Percentiles rank a stretch among this genome's conserved stretches.
phyloP scores from a whole-genome alignment of 2,888 invertebrate species.

The Diadegma fenestrale region DNA sequence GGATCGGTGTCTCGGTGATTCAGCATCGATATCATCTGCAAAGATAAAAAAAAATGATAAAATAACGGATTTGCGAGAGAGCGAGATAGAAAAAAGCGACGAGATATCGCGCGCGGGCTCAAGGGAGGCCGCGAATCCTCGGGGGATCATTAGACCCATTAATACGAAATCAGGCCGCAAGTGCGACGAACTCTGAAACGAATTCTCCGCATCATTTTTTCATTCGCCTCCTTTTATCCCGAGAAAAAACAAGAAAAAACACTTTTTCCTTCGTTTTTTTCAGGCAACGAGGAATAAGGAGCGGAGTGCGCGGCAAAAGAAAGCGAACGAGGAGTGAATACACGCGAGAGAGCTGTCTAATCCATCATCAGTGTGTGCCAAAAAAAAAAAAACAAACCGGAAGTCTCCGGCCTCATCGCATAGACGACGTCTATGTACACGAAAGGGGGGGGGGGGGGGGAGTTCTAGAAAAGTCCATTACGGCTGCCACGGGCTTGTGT shows the following conservation, averaged over 20 bases:
- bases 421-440: slow-evolving; percentile 36
- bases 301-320: background rate
- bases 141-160: slow-evolving; percentile 23
- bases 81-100: background rate
- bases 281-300: slow-evolving; percentile 15
- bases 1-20: slow-evolving; percentile 52
- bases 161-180: slow-evolving; percentile 44
- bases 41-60: slow-evolving; percentile 31
- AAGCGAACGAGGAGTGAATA: slow-evolving; percentile 13
- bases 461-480: slow-evolving; percentile 71
- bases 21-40: slow-evolving; percentile 68
- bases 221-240: slow-evolving; percentile 28
- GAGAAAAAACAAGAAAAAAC: background rate
- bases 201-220: slow-evolving; percentile 29
- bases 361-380: slow-evolving; percentile 45
- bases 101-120: background rate
- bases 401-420: slow-evolving; percentile 26
- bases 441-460: slow-evolving; percentile 8
- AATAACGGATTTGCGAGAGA: background rate
- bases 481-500: slow-evolving; percentile 54
- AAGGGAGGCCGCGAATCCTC: background rate
- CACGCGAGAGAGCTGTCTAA: slow-evolving; percentile 35
- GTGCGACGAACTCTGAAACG: slow-evolving; percentile 45
- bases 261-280: background rate
- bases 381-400: slow-evolving; percentile 43